Evolutionary conservation across 2,888 invertebrate genomes (phyloP).

Genomic region (Hetaerina titia): DNA sequence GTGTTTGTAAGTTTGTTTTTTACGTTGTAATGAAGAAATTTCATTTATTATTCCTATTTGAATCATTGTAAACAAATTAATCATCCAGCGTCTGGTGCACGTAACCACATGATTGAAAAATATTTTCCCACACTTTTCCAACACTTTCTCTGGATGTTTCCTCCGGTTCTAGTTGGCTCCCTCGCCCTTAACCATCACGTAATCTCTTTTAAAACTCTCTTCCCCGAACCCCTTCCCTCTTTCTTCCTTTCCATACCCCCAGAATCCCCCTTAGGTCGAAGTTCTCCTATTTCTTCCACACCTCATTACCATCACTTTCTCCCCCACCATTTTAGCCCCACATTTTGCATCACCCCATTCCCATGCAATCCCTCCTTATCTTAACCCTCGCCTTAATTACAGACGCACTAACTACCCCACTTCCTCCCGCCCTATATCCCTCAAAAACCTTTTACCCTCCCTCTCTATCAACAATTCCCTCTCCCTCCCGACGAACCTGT

Average conservation of each 20-base stretch:
- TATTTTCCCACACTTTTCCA: too few species aligned
- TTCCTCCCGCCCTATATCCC: slow-evolving; percentile 12
- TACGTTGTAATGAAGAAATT: too few species aligned
- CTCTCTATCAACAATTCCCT: neutral
- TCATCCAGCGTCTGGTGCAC: too few species aligned
- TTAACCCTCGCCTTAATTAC: neutral
- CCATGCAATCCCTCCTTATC: neutral
- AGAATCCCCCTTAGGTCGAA: neutral
- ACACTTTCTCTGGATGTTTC: neutral
- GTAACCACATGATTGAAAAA: too few species aligned
- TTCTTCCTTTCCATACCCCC: neutral
- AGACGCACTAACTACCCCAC: neutral
- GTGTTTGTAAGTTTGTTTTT: too few species aligned
- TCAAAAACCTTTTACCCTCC: neutral
- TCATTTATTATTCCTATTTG: too few species aligned
- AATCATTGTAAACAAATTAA: too few species aligned
- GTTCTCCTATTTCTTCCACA: neutral
- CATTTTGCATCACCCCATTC: neutral
- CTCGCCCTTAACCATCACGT: neutral
- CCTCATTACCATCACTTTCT: neutral
- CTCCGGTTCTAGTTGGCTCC: neutral
- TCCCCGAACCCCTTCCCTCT: neutral
- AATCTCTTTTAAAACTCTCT: too few species aligned
- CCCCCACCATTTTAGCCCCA: neutral
- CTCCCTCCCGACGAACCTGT: too few species aligned